Evolutionary conservation across 2,113 vertebrate genomes (phyloP), one percentile per base, ranked within the genome.

Genomic region (Silurus glanis): DNA sequence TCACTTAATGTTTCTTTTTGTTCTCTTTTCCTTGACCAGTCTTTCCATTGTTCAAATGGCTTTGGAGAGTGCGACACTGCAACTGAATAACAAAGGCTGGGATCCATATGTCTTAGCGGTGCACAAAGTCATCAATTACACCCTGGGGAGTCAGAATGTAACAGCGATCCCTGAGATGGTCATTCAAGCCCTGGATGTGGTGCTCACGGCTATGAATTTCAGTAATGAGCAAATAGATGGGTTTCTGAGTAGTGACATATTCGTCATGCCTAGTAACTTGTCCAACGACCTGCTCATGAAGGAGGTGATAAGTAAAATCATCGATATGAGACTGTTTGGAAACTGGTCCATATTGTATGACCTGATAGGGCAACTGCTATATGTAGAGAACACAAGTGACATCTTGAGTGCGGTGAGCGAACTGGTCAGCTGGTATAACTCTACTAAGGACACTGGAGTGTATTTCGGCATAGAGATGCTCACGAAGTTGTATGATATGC

Each of bases 401-500:
- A 56, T 92, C 3, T 37, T 91, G 66, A 51, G 91, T 81, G 90
- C 88, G 64, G 53, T 90, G 25, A 28, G 28, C 1, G 88, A 94
- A 53, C 64, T 95, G 85, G 62, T 51, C 23, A 47, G 61, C 25
- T 95, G 93, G 94, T 89, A 92, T 75, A 49, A 56, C 13, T 89
- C 91, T 75, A 89, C 91, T 4, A 12, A 92, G 72, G 87, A 87
- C 0, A 83, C 89, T 5, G 93, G 92, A 58, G n/a, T 93, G 53
- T 90, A 92, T n/a, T 89, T 94, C 78, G n/a, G 93, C 67, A 89
- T 86, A 45, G 88, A 94, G 79, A 75, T 79, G 79, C 74, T 95
- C 28, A 78, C 86, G 28, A 91, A 86, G 83, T 58, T 93, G 2
- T 92, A 86, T 1, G 84, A 91, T 75, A 75, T 93, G 51, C 0